phyloP scores from a whole-genome alignment of 2,113 vertebrate genomes.

The Ancistrus triradiatus region DNA sequence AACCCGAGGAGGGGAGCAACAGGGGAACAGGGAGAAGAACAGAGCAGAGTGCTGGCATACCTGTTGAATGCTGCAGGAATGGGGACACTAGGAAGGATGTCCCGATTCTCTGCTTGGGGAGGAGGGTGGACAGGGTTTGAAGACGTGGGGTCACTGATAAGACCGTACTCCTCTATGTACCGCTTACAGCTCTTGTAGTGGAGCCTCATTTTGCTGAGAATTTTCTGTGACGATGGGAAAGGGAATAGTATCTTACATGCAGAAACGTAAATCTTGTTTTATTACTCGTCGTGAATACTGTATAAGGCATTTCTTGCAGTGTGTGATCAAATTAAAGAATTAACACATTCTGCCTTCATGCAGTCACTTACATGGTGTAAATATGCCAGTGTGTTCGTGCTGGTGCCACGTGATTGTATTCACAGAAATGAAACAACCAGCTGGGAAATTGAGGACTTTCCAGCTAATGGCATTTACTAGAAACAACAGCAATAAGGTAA shows the following conservation, averaged over 20 bases:
- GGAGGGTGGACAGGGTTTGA: background rate
- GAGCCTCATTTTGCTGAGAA: conserved; percentile 75
- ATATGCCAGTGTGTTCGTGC: background rate
- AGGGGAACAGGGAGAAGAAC: too few relatives aligned
- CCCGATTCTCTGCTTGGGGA: background rate
- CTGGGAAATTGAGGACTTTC: background rate
- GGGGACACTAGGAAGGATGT: background rate
- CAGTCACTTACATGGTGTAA: background rate
- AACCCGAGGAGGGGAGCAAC: too few relatives aligned
- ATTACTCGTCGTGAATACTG: too few relatives aligned
- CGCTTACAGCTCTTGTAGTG: conserved; percentile 79
- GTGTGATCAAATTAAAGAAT: background rate
- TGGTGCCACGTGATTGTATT: background rate
- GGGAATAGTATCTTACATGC: too few relatives aligned
- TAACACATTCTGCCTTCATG: background rate
- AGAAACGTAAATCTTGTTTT: background rate
- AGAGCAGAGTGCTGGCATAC: background rate
- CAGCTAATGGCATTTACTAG: background rate
- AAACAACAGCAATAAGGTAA: background rate
- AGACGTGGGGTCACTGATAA: conserved; percentile 44
- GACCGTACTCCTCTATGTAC: conserved; percentile 79
- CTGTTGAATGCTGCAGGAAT: background rate
- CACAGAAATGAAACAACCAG: background rate
- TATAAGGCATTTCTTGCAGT: too few relatives aligned
- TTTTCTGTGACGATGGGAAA: conserved; percentile 57